These are phyloP conservation scores for Maniola jurtina DNA, from an alignment of 1,140 invertebrate genomes.

Conservation along the genomic window DNA sequence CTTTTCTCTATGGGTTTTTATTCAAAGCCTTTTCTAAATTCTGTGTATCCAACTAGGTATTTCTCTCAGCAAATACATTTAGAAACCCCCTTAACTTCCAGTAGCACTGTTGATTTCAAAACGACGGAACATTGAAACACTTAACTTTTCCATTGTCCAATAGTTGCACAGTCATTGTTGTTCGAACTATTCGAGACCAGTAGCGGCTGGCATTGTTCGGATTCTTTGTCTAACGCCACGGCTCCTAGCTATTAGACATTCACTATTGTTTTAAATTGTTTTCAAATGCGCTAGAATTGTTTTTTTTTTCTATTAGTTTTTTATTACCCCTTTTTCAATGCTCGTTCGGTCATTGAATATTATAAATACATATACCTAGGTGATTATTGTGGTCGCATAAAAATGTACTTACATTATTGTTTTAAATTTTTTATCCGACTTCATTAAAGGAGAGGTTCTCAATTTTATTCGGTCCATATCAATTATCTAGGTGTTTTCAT, in stretches of 20 bases:
- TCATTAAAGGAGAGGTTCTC: too few relatives aligned
- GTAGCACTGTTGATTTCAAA: conserved; percentile 5
- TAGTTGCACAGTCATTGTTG: conserved; percentile 23
- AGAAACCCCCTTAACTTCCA: neutral
- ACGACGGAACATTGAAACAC: conserved; percentile 4
- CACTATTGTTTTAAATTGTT: conserved; percentile 14
- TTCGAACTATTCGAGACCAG: conserved; percentile 2
- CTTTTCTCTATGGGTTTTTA: too few relatives aligned
- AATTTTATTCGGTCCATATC: too few relatives aligned
- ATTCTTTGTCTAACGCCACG: conserved; percentile 19
- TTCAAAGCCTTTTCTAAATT: too few relatives aligned
- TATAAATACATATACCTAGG: neutral
- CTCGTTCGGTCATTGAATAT: neutral
- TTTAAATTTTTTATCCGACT: too few relatives aligned
- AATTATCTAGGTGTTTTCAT: too few relatives aligned
- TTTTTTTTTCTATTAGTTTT: neutral
- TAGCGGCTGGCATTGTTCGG: conserved; percentile 15
- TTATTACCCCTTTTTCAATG: neutral
- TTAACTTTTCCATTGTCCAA: conserved; percentile 16
- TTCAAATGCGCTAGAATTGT: neutral
- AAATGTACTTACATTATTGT: neutral
- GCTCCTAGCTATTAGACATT: conserved; percentile 9
- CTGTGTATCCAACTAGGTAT: neutral
- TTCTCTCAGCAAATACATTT: neutral
- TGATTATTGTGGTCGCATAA: too few relatives aligned